Evolutionary conservation across 2,797 vertebrate species (phyloP), one percentile per base, ranked within the genome.

Genomic region (Decapterus maruadsi): DNA sequence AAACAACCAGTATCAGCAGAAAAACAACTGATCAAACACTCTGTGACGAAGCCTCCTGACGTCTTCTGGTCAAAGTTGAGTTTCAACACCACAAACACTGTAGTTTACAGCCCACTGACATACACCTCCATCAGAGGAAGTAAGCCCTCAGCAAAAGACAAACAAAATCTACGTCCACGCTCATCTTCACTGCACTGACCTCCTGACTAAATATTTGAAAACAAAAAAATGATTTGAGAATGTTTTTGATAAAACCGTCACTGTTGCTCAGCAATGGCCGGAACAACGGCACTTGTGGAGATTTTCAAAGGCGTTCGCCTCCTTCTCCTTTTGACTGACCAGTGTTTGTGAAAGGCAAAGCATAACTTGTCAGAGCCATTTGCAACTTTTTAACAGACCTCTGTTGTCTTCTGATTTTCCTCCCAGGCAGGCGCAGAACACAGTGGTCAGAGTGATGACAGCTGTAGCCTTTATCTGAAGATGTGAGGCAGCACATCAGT

Each of bases 1-100:
- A 64, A 53, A 74, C 61, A 59, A 36, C 51, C 20, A 17, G 53
- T 46, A 46, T 71, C 74, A 80, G 50, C 72, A n/a, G 63, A 69
- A 78, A 67, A 31, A 46, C 59, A 73, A 55, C 75, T 73, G 68
- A 76, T 75, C n/a, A 72, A 81, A 81, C 62, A 56, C 46, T 16
- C 43, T 6, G 45, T 46, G 56, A 63, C 14, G 8, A 13, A 58
- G 63, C 0, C 58, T 19, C 46, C 20, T 65, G 38, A 61, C 0
- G 13, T 42, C 51, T 40, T 68, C 48, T 46, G 17, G 50, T 22
- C 11, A 64, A n/a, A 34, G 56, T 20, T 43, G 20, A 36, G 29
- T 54, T 48, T 31, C 17, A 66, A 48, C 19, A 9, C 26, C 29
- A 17, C 61, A 66, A 22, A 58, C 17, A 60, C 58, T 19, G n/a